Percentiles rank a stretch among this genome's conserved stretches.
These are phyloP conservation scores for Caenorhabditis doughertyi DNA, from an alignment of 2,888 invertebrate genomes.

Conservation along the genomic window DNA sequence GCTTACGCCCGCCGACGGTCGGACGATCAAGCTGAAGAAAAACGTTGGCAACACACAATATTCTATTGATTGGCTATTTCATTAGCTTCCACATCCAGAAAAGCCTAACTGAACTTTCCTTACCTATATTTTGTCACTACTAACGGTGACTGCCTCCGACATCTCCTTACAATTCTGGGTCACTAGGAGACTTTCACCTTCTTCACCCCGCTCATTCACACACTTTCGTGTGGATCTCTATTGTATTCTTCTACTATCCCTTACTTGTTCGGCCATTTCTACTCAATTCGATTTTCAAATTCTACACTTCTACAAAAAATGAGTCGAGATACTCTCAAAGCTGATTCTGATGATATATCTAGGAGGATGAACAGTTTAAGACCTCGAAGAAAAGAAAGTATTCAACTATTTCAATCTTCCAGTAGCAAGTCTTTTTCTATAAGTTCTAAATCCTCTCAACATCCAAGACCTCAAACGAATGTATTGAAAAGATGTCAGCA, in stretches of 20 bases:
- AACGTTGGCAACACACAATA: conserved; percentile 26
- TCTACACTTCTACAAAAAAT: no score
- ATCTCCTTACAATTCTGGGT: conserved; percentile 34
- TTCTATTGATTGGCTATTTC: conserved; percentile 19
- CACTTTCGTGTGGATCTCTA: conserved; percentile 10
- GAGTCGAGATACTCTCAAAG: conserved; percentile 4
- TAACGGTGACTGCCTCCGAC: conserved; percentile 23
- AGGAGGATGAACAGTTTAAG: conserved; percentile 1
- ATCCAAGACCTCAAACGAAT: background rate
- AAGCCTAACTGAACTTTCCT: no score
- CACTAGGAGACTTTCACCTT: conserved; percentile 52
- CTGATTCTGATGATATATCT: conserved; percentile 1
- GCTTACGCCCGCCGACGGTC: conserved; percentile 32
- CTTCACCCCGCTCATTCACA: conserved; percentile 36
- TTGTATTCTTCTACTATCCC: conserved; percentile 24
- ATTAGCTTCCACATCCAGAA: background rate
- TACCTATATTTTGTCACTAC: background rate
- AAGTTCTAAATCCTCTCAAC: background rate
- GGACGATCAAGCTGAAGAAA: conserved; percentile 43
- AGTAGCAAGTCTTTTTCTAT: background rate
- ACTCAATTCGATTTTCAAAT: background rate
- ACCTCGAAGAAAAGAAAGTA: conserved; percentile 11
- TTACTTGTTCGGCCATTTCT: background rate
- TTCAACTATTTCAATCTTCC: background rate
- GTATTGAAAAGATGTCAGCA: conserved; percentile 39